Base-by-base conservation (phyloP, 2,888 invertebrate species). In the Catocala nupta region DNA sequence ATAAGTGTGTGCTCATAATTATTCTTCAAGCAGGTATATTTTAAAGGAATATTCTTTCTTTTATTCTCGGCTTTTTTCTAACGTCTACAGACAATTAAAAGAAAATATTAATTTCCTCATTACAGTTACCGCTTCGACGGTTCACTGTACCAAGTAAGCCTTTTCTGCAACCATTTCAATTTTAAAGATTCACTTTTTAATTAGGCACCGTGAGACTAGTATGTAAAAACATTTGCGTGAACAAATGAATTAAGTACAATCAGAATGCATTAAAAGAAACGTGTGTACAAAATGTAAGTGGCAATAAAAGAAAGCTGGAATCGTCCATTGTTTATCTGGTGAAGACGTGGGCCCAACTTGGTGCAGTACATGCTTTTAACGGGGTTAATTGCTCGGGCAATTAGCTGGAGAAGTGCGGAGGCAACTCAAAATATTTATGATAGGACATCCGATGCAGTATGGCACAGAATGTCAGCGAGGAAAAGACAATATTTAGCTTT, bases 311-410 rank as follows among this genome's bases (percentile, higher is more conserved):
- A 77, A 78, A 78, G 64, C 63, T 65, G 43, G 9, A 64, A 82
- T 80, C 70, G 68, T 51, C 75, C 73, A 84, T 83, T 84, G 83
- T 84, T 79, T 78, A 81, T 81, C 70, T 70, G 53, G 59, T 53
- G 62, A 73, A 63, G 73, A 73, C 73, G 65, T 53, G 68, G 71
- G 58, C 56, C 50, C 56, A 67, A 71, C 78, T 80, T 73, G 72
- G 82, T 80, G 76, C 81, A 81, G 75, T 81, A 68, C 68, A 68
- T 72, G 66, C 68, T 81, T 75, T 64, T 78, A 87, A 81, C 78
- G 78, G 75, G 85, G 87, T 83, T 89, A 90, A 90, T 90, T 88
- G 84, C 82, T 63, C 59, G 53, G 71, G 85, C 86, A 90, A 89
- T 90, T 90, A 90, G 82, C 78, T 70, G 70, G 67, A 78, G 82